phyloP scores from a whole-genome alignment of 2,888 invertebrate genomes.

The Drosophila sordidula region DNA sequence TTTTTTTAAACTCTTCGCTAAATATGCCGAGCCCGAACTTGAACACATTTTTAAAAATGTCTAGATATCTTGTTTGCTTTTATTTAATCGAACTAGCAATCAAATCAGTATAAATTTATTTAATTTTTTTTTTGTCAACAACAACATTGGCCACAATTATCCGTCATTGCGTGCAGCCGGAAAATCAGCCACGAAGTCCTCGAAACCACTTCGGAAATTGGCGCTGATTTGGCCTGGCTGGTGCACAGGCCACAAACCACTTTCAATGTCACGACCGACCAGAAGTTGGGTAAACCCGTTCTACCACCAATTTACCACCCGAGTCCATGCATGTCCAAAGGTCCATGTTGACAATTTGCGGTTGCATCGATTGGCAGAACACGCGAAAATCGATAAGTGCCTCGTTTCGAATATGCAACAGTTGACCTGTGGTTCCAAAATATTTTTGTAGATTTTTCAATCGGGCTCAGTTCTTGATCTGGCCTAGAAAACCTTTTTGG shows the following conservation, averaged over 20 bases:
- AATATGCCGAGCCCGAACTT: too few relatives aligned
- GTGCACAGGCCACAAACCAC: constrained; percentile 35
- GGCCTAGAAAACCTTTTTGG: neutral
- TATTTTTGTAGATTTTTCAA: neutral
- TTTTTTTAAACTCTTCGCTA: too few relatives aligned
- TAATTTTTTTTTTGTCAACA: constrained; percentile 6
- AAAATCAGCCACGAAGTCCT: constrained; percentile 12
- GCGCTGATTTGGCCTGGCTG: constrained; percentile 1
- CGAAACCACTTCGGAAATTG: constrained; percentile 33
- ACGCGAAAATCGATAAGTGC: constrained; percentile 57
- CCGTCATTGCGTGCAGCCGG: constrained; percentile 34
- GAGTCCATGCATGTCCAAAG: too few relatives aligned
- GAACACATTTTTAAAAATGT: too few relatives aligned
- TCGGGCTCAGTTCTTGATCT: too few relatives aligned
- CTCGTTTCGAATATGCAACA: neutral
- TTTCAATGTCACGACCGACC: constrained; percentile 67
- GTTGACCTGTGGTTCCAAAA: neutral
- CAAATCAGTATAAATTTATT: constrained; percentile 5
- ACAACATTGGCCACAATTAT: constrained; percentile 25
- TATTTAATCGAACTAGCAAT: constrained; percentile 16
- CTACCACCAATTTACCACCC: constrained; percentile 1
- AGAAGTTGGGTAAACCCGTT: neutral
- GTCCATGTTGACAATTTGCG: constrained; percentile 44
- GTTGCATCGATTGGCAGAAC: constrained; percentile 51
- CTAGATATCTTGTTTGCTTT: too few relatives aligned